phyloP scores from a whole-genome alignment of 2,888 invertebrate species.

The Orthosia gothica region DNA sequence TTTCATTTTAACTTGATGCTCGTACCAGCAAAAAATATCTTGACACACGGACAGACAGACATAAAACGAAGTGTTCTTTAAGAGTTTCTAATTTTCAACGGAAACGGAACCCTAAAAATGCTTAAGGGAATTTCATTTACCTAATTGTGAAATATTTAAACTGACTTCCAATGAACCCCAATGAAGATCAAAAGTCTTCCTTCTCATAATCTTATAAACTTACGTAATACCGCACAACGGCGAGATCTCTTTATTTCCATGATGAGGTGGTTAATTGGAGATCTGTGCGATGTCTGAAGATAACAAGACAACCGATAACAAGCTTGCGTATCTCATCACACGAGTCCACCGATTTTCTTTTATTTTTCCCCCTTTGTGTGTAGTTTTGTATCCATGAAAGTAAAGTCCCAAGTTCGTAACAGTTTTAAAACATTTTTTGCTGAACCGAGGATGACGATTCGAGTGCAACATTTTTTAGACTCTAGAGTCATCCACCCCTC shows the following conservation, averaged over 20 bases:
- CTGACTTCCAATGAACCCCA: background rate
- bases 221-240: conserved; percentile 1
- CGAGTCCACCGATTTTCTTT: conserved; percentile 38
- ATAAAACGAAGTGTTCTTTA: too few relatives aligned
- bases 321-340: conserved; percentile 67
- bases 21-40: too few relatives aligned
- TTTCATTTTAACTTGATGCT: too few relatives aligned
- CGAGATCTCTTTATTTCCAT: conserved; percentile 31
- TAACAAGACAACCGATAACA: conserved; percentile 80
- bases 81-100: too few relatives aligned
- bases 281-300: conserved; percentile 65
- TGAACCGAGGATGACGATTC: background rate
- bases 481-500: background rate
- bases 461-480: background rate
- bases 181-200: background rate
- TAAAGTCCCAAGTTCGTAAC: background rate
- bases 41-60: too few relatives aligned
- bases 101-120: too few relatives aligned
- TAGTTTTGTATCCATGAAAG: conserved; percentile 1
- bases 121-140: too few relatives aligned
- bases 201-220: conserved; percentile 22
- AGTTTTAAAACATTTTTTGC: background rate
- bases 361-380: conserved; percentile 21
- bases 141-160: background rate
- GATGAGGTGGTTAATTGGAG: conserved; percentile 58